Conservation (phyloP, 2,113 vertebrate genomes). For the Balaeniceps rex region DNA sequence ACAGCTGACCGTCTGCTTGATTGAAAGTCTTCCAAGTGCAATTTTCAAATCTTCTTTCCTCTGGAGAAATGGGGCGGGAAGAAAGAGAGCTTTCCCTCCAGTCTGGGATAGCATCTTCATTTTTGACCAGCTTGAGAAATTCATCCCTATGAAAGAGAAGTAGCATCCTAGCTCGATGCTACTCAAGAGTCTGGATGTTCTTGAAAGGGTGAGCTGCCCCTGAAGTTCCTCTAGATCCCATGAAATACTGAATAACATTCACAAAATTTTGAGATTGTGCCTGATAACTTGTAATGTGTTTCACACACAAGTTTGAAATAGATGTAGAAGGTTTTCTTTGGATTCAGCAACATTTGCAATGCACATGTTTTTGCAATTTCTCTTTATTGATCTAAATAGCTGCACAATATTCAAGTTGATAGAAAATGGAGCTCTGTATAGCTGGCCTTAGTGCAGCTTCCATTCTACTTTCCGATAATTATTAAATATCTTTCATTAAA, state of each 20-base stretch:
- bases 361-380: neutral
- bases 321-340: neutral
- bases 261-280: neutral
- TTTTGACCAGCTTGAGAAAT: neutral
- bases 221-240: neutral
- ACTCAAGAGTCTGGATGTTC: neutral
- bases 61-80: neutral
- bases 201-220: neutral
- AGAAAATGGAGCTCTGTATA: neutral
- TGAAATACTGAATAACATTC: neutral
- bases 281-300: neutral
- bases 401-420: neutral
- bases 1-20: constrained; percentile 58
- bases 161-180: neutral
- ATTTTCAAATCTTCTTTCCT: constrained; percentile 52
- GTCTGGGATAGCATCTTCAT: neutral
- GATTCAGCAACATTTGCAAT: neutral
- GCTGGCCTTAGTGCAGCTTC: neutral
- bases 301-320: neutral
- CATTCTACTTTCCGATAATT: neutral
- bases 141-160: neutral
- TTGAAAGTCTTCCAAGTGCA: constrained; percentile 63
- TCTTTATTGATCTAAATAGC: neutral
- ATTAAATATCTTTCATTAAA: neutral
- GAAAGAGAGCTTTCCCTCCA: neutral